A percentile compares a stretch with the other conserved stretches of the same genome.
Conservation (phyloP, 2,888 invertebrate genomes). For the Scaptomyza flava region DNA sequence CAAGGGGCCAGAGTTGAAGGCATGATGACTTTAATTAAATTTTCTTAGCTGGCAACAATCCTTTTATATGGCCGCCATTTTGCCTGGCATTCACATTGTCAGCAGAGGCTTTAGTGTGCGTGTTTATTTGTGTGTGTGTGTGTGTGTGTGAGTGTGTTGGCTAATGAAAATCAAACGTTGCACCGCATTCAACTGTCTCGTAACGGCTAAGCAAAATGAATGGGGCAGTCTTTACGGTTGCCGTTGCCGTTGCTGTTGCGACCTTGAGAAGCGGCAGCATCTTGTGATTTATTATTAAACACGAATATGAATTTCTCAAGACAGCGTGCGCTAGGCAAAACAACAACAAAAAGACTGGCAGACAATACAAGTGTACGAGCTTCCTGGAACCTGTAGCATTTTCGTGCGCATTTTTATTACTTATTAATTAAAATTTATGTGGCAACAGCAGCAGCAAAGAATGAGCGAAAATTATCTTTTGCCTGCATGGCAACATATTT, state of each 20-base stretch:
- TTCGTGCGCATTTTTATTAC: conserved; percentile 73
- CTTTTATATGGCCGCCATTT: conserved; percentile 72
- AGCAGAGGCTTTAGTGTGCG: conserved; percentile 7
- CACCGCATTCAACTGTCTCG: conserved; percentile 50
- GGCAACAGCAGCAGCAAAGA: conserved; percentile 25
- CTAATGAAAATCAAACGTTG: conserved; percentile 66
- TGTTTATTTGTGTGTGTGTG: conserved; percentile 2
- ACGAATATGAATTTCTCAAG: conserved; percentile 73
- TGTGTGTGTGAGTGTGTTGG: conserved; percentile 26
- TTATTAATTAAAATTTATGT: conserved; percentile 77
- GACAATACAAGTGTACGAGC: conserved; percentile 15
- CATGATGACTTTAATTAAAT: conserved; percentile 74
- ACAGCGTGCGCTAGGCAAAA: conserved; percentile 44
- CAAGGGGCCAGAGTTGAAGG: conserved; percentile 2
- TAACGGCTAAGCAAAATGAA: conserved; percentile 46
- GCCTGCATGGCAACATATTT: conserved; percentile 24
- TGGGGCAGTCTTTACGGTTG: conserved; percentile 32
- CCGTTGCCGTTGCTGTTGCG: conserved; percentile 15
- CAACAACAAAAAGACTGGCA: conserved; percentile 17
- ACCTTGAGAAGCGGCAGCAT: conserved; percentile 52
- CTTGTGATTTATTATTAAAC: conserved; percentile 79
- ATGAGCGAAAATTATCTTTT: conserved; percentile 22
- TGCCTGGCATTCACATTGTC: conserved; percentile 41
- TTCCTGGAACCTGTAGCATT: conserved; percentile 62
- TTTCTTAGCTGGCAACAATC: conserved; percentile 73